phyloP scores from a whole-genome alignment of 2,113 vertebrate genomes.

The Speoplatyrhinus poulsoni region DNA sequence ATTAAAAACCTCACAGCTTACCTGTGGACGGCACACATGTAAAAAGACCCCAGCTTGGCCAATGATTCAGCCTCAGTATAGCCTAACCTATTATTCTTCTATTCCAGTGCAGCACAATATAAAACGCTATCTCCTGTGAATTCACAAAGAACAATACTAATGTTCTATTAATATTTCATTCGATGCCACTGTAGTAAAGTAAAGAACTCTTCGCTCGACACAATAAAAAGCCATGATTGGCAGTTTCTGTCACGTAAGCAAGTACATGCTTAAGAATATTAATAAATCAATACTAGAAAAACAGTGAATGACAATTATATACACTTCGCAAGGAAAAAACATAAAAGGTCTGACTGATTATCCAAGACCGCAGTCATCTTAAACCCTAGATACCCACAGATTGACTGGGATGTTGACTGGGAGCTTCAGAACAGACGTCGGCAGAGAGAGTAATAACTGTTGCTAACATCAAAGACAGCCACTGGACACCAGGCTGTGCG shows the following conservation, averaged over 20 bases:
- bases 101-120: not conserved
- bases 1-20: conserved; percentile 35
- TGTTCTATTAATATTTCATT: too few species aligned
- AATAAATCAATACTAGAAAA: too few species aligned
- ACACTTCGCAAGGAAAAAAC: not conserved
- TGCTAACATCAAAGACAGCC: conserved; percentile 29
- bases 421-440: not conserved
- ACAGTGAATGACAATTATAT: not conserved
- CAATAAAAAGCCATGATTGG: too few species aligned
- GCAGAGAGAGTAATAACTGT: conserved; percentile 36
- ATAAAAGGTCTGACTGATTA: not conserved
- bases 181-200: too few species aligned
- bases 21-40: conserved; percentile 34
- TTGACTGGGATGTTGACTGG: not conserved
- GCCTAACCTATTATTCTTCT: not conserved
- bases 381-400: not conserved
- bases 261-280: too few species aligned
- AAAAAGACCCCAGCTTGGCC: conserved; percentile 23
- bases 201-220: too few species aligned
- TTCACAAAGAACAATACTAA: too few species aligned
- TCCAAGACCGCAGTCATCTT: not conserved
- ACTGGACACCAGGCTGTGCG: conserved; percentile 27
- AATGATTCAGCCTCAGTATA: conserved; percentile 3
- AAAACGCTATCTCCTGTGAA: too few species aligned
- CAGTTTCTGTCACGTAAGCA: too few species aligned